A percentile compares a stretch with the other conserved stretches of the same genome.
phyloP scores from a whole-genome alignment of 2,888 invertebrate species.

The Drosophila incognita region DNA sequence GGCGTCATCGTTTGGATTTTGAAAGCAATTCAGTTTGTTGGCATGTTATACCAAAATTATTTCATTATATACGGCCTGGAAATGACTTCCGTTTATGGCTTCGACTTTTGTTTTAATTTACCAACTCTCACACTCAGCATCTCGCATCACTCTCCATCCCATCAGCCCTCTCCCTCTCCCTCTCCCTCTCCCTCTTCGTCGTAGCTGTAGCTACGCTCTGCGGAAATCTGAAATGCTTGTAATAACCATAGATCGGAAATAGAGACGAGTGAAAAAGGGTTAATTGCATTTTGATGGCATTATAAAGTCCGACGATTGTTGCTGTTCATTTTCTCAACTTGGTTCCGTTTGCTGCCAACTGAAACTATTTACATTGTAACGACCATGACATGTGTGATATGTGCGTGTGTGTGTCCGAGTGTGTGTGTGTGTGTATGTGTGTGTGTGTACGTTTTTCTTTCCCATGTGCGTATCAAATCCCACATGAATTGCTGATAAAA shows the following conservation, averaged over 20 bases:
- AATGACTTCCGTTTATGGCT: conserved; percentile 75
- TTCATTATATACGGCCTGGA: conserved; percentile 74
- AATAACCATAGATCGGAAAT: conserved; percentile 76
- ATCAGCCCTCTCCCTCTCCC: neutral
- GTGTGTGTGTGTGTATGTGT: conserved; percentile 7
- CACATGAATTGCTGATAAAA: conserved; percentile 78
- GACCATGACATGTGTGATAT: conserved; percentile 34
- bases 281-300: conserved; percentile 83
- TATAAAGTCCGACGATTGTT: conserved; percentile 60
- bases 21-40: conserved; percentile 62
- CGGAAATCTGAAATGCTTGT: conserved; percentile 69
- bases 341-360: conserved; percentile 36
- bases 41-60: conserved; percentile 62
- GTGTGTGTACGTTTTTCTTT: conserved; percentile 12
- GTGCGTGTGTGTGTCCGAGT: conserved; percentile 5
- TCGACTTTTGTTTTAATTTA: conserved; percentile 77
- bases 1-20: conserved; percentile 58
- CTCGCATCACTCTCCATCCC: conserved; percentile 10
- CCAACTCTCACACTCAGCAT: conserved; percentile 44
- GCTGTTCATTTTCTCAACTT: conserved; percentile 35
- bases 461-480: conserved; percentile 56
- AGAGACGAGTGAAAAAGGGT: conserved; percentile 68
- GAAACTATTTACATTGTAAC: conserved; percentile 36
- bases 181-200: neutral
- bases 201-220: conserved; percentile 12